Percentiles rank a stretch among this genome's conserved stretches.
Conservation (phyloP, 92 coral and sea anemone genomes). For the Montipora capitata region DNA sequence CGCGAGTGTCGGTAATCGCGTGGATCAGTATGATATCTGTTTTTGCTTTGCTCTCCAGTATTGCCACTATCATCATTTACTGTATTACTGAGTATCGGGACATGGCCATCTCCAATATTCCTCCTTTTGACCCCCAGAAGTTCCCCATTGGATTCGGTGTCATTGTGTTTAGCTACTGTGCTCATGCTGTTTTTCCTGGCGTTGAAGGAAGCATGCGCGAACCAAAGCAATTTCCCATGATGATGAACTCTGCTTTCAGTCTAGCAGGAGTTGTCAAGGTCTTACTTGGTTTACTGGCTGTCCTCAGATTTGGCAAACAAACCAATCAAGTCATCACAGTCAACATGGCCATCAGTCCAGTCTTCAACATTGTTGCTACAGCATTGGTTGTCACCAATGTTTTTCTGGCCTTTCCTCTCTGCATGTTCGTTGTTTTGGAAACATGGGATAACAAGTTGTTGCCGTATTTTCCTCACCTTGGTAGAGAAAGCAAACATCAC, state of each 20-base stretch:
- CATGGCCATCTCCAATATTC: constrained; percentile 81
- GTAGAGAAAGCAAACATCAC: constrained; percentile 73
- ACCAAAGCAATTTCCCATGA: constrained; percentile 84
- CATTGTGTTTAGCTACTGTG: constrained; percentile 94
- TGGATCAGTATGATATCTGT: constrained; percentile 96
- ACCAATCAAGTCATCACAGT: constrained; percentile 94
- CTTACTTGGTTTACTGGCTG: constrained; percentile 84
- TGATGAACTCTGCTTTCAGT: constrained; percentile 86
- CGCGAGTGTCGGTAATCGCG: constrained; percentile 89
- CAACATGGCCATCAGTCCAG: constrained; percentile 77
- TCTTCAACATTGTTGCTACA: constrained; percentile 83
- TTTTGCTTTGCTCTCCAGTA: constrained; percentile 82
- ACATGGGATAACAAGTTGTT: constrained; percentile 85
- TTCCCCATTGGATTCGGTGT: constrained; percentile 93
- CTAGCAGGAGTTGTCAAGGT: constrained; percentile 87
- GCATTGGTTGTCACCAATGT: constrained; percentile 86
- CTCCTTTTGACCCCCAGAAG: constrained; percentile 73
- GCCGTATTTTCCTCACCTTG: constrained; percentile 88
- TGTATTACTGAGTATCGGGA: constrained; percentile 79
- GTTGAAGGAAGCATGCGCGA: constrained; percentile 94
- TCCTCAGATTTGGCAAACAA: constrained; percentile 79
- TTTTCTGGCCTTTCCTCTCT: constrained; percentile 91
- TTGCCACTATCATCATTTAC: constrained; percentile 80
- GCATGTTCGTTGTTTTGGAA: constrained; percentile 89
- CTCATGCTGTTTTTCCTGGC: constrained; percentile 94